Evolutionary conservation across 1,140 invertebrate species (phyloP).

Genomic region (Orius insidiosus): DNA sequence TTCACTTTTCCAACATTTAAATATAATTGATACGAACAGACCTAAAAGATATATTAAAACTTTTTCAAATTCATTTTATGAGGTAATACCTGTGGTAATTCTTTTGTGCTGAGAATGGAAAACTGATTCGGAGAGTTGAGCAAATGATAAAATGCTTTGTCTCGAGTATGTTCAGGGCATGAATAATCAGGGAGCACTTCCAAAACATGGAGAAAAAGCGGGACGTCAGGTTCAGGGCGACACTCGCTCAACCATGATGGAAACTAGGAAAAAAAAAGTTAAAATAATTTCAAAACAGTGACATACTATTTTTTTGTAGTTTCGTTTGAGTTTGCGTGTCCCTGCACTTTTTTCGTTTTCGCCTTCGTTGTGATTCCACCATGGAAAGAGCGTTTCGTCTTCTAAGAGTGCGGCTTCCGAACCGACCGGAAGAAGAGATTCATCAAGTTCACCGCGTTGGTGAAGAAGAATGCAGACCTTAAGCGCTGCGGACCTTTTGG

Average conservation of each 20-base stretch:
- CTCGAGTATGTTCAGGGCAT: conserved; percentile 2
- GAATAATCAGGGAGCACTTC: conserved; percentile 7
- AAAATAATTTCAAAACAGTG: conserved; percentile 12
- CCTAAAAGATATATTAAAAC: conserved; percentile 25
- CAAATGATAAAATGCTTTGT: conserved; percentile 9
- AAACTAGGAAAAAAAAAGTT: conserved; percentile 1
- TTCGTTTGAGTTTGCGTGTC: conserved; percentile 49
- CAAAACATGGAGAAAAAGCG: conserved; percentile 6
- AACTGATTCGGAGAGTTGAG: not conserved
- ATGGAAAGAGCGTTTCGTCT: conserved; percentile 26
- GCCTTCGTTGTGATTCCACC: conserved; percentile 32
- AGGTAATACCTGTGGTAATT: conserved; percentile 7
- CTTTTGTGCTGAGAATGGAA: not conserved
- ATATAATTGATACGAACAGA: conserved; percentile 71
- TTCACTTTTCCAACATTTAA: conserved; percentile 62
- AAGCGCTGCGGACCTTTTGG: conserved; percentile 67
- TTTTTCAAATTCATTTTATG: not conserved
- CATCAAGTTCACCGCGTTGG: conserved; percentile 52
- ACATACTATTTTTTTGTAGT: conserved; percentile 47
- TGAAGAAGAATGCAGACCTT: conserved; percentile 56
- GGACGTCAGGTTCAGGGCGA: not conserved
- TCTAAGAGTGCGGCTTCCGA: conserved; percentile 13
- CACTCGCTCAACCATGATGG: conserved; percentile 5
- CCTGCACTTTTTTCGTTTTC: conserved; percentile 33
- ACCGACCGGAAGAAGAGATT: conserved; percentile 52